A percentile compares a stretch with the other conserved stretches of the same genome.
These are phyloP conservation scores for Pteronotus mesoamericanus DNA, from an alignment of 2,797 vertebrate genomes.

Conservation along the genomic window DNA sequence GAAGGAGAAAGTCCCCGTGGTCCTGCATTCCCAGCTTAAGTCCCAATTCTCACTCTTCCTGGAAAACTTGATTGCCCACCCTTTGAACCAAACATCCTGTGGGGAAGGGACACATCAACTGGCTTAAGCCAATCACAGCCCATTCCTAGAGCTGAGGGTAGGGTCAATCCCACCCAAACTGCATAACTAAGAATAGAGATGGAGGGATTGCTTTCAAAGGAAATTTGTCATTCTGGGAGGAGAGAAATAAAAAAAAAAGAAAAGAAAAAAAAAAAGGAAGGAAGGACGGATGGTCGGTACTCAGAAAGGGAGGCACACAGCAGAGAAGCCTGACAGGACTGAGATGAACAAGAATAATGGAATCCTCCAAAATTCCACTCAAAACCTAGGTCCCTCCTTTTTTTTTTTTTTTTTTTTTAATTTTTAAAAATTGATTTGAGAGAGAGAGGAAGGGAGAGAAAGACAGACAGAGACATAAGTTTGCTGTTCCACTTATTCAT, in stretches of 20 bases:
- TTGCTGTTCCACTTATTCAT: not conserved
- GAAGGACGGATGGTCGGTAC: not conserved
- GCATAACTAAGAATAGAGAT: not conserved
- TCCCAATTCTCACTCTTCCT: not conserved
- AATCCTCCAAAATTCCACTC: not conserved
- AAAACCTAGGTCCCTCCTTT: not conserved
- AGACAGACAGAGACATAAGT: not conserved
- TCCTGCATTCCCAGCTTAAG: not conserved
- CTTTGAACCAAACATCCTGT: not conserved
- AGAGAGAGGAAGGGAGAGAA: not conserved
- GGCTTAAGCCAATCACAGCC: not conserved
- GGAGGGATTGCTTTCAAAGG: not conserved
- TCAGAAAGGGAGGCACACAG: not conserved
- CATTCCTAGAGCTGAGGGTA: not conserved
- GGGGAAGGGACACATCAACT: not conserved
- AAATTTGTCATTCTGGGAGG: not conserved
- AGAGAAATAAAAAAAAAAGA: not conserved
- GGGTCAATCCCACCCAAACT: not conserved
- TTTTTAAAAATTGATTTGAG: not conserved
- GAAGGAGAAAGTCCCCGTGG: not conserved
- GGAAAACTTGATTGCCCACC: not conserved
- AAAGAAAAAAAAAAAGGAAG: not conserved
- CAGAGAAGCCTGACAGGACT: not conserved
- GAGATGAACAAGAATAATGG: not conserved
- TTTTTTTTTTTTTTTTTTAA: not conserved